Base-by-base conservation (phyloP, 1,140 invertebrate genomes). In the Brachionus plicatilis region DNA sequence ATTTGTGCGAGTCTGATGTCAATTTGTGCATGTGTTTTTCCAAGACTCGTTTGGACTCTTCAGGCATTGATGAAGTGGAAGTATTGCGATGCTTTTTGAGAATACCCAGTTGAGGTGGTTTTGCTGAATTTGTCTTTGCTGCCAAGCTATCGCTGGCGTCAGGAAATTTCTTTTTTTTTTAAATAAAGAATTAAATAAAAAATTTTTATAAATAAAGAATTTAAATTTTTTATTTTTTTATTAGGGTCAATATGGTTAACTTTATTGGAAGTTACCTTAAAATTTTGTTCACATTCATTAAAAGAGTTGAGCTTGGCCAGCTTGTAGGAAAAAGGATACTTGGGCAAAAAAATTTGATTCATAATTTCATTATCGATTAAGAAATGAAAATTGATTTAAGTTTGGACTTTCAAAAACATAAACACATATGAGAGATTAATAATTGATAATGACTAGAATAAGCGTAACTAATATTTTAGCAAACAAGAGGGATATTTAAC, bases 341-440 rank as follows among this genome's bases (percentile, higher is more conserved):
- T 68, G 6, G 79, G 79, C 43, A 82, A 68, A 17, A 82, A 82
- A 45, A 82, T 82, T 82, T 82, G 79, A 82, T 82, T 82, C 79
- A 82, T 82, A 45, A 45, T 82, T 50, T 50, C 8, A 76, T 76
- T 27, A 43, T 75, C 70, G 41, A 75, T 43, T 50, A 7, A 76
- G 9, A 50, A 76, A 27, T 27, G 12, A 50, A 76, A 76, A 72
- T 72, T 72, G 8, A 43, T 33, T 68, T 68, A 33, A 43, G n/a
- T n/a, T 8, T 43, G n/a, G 68, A 72, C 68, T 72, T 72, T 72
- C 5, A 43, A 72, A 72, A 72, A 72, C 68, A 72, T 72, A 72
- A 45, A 45, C 68, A 45, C 33, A 72, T 33, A 33, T 14, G 27
- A 68, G 41, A 72, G 68, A 72, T 72, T 72, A 72, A 72, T 72